Conservation (phyloP, 2,888 invertebrate species). For the Lydus trimaculatus region DNA sequence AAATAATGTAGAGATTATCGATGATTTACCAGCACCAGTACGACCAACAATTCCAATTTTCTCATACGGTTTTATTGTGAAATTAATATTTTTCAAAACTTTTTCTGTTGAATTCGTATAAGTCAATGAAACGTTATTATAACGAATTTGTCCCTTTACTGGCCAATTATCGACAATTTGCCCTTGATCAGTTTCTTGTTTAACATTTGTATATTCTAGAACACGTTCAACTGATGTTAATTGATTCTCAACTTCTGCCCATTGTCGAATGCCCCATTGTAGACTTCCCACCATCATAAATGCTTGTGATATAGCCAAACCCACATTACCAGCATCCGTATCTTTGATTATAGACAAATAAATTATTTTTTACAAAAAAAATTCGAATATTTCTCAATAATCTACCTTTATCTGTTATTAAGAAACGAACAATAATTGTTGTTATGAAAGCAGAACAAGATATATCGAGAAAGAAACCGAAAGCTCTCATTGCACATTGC, state of each 20-base stretch:
- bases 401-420: not conserved
- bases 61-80: conserved; percentile 71
- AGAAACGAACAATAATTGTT: conserved; percentile 23
- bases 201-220: conserved; percentile 60
- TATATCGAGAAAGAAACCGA: conserved; percentile 51
- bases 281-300: conserved; percentile 74
- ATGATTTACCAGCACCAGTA: conserved; percentile 85
- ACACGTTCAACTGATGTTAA: conserved; percentile 92
- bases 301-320: conserved; percentile 79
- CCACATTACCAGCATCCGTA: conserved; percentile 44
- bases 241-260: conserved; percentile 80
- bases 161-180: conserved; percentile 75
- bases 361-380: not conserved
- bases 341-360: conserved; percentile 31
- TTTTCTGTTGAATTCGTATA: conserved; percentile 72
- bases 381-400: not conserved
- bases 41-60: conserved; percentile 83
- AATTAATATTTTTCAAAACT: conserved; percentile 72
- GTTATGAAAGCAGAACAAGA: conserved; percentile 40
- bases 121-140: conserved; percentile 66
- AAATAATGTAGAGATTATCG: conserved; percentile 78
- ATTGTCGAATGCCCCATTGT: conserved; percentile 76
- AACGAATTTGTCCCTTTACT: conserved; percentile 70
- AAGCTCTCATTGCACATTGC: conserved; percentile 46
- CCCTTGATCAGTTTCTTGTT: conserved; percentile 52